phyloP scores from a whole-genome alignment of 2,797 vertebrate species.

The Fratercula arctica region DNA sequence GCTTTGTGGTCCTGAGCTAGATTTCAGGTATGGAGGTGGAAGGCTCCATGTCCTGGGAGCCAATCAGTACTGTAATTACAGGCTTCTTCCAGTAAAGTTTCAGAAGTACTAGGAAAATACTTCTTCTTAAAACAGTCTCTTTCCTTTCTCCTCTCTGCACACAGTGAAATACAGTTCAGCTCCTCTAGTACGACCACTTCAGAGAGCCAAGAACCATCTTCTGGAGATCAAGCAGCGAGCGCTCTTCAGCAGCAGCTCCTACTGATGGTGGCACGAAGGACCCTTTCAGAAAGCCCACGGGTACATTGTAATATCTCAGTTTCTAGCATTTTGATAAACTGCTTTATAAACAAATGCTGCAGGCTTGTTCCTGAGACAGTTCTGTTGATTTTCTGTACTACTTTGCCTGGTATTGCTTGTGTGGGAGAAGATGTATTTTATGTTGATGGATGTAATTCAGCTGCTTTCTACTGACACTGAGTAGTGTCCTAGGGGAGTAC shows the following conservation, averaged over 20 bases:
- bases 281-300: conserved; percentile 73
- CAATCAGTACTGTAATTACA: neutral
- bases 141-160: neutral
- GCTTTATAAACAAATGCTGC: neutral
- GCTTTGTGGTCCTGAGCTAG: neutral
- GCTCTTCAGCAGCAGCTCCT: conserved; percentile 77
- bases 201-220: conserved; percentile 76
- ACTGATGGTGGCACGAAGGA: conserved; percentile 77
- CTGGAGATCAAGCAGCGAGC: conserved; percentile 70
- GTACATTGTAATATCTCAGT: conserved; percentile 44
- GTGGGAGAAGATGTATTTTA: conserved; percentile 3
- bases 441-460: neutral
- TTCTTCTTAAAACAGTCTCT: neutral
- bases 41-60: neutral
- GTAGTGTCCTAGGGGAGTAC: neutral
- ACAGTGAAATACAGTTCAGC: conserved; percentile 75
- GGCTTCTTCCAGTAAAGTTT: neutral
- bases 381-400: neutral
- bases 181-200: conserved; percentile 77
- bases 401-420: neutral
- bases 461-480: neutral
- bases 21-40: neutral
- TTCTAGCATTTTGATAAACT: neutral
- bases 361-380: neutral
- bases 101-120: neutral